Evolutionary conservation across 2,888 invertebrate genomes (phyloP).

Genomic region (Amitus sp.): DNA sequence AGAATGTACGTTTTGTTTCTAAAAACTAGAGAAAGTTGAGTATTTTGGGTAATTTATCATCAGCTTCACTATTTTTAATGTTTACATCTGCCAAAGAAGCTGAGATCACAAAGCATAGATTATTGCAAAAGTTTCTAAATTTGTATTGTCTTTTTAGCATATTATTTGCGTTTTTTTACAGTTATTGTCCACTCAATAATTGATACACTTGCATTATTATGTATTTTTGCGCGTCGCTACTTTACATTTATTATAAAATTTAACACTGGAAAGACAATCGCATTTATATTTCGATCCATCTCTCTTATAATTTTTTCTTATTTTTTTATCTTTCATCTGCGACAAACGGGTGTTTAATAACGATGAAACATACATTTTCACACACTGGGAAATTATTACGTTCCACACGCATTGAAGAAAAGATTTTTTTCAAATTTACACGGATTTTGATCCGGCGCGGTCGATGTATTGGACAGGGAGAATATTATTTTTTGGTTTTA

Average conservation of each 20-base stretch:
- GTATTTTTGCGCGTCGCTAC: neutral
- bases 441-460: too few species aligned
- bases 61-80: neutral
- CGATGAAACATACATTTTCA: too few species aligned
- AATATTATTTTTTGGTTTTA: too few species aligned
- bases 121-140: slow-evolving; percentile 7
- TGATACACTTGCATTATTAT: slow-evolving; percentile 48
- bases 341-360: too few species aligned
- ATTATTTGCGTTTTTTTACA: slow-evolving; percentile 51
- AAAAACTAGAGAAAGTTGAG: too few species aligned
- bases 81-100: slow-evolving; percentile 1
- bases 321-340: neutral
- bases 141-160: slow-evolving; percentile 56
- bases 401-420: too few species aligned
- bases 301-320: neutral
- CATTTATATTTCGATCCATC: neutral
- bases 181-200: slow-evolving; percentile 59
- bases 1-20: neutral
- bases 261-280: neutral
- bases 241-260: slow-evolving; percentile 2
- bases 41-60: too few species aligned
- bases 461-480: too few species aligned
- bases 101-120: neutral
- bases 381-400: too few species aligned
- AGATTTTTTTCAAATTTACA: too few species aligned